Base-by-base conservation (phyloP, 92 coral and sea anemone species). In the Porites rus region DNA sequence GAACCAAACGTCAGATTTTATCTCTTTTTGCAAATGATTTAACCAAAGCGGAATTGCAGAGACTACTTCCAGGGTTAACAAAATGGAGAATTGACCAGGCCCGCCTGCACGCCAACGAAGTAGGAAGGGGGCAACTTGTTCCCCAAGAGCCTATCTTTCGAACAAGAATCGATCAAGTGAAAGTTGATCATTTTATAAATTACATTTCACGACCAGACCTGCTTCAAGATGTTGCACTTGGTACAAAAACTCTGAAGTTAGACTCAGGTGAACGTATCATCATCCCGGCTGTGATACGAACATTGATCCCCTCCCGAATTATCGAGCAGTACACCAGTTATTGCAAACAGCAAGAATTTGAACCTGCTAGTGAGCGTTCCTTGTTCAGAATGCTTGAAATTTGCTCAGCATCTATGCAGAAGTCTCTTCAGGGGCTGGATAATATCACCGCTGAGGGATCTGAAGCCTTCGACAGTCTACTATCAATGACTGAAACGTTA, bases 31-130 rank as follows among this genome's bases (percentile, higher is more conserved):
- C 91, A n/a, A 82, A 79, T 21, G 88, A 90, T 28, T 87, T 80
- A 66, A 60, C 60, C 6, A 59, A 65, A 8, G 19, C 65, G 7
- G 90, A 90, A 64, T 70, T 90, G 12, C 64, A 52, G 62, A 38
- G 7, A 13, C 28, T 90, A 51, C 61, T 90, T 63, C 88, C 93
- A 21, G 88, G 91, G 4, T 69, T 91, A n/a, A 65, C 88, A 20
- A 82, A n/a, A 59, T 82, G 92, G 92, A 46, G 80, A 8, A 89
- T 89, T 38, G 90, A 80, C 80, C 90, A 85, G 77, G 90, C 92
- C 10, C 87, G 92, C 28, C 75, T 65, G 52, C 90, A 92, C 58
- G 90, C 90, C 10, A 65, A 63, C 19, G 68, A 65, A 65, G 74
- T 77, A 11, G 92, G 94, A 22, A 64, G 65, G 78, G 94, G 94